Evolutionary conservation across 2,888 invertebrate genomes (phyloP), one percentile per base, ranked within the genome.

Genomic region (Corythucha ciliata): DNA sequence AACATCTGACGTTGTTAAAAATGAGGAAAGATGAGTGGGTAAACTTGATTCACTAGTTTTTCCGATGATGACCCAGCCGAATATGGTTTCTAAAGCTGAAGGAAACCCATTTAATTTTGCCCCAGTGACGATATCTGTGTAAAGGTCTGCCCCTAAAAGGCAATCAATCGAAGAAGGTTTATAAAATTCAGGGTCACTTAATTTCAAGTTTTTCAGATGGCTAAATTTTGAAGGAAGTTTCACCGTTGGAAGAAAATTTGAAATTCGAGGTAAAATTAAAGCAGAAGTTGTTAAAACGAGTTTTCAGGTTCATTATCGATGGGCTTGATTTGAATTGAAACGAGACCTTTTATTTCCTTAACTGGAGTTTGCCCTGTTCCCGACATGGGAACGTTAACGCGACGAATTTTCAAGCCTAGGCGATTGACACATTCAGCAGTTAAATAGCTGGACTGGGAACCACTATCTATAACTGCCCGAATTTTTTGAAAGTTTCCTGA

Each of bases 141-240:
- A 54, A 12, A 54, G 33, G 32, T 52, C 50, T 10, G 45, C 50
- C 10, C 54, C 45, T 10, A 54, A 33, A 6, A 51, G 39, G 18
- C 50, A 40, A 26, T 54, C 51, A 1, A 54, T 47, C 14, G 50
- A 12, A 20, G 39, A 24, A 10, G 54, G 54, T 24, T 54, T 34
- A 45, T 47, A 51, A 27, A 54, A 54, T 1, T 26, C 4, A 22
- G 54, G 40, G 25, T 54, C 51, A 2, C 50, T 51, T 10, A 54
- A 34, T 12, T 39, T 14, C n/a, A 39, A 46, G 8, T 26, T 24
- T 10, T 26, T 25, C 7, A 54, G 26, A n/a, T 12, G 2, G n/a
- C 20, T 14, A n/a, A n/a, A n/a, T n/a, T n/a, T n/a, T n/a, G n/a
- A n/a, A n/a, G n/a, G n/a, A n/a, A n/a, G n/a, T n/a, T n/a, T n/a